phyloP scores from a whole-genome alignment of 2,113 vertebrate genomes.

The Mionectes macconnelli region DNA sequence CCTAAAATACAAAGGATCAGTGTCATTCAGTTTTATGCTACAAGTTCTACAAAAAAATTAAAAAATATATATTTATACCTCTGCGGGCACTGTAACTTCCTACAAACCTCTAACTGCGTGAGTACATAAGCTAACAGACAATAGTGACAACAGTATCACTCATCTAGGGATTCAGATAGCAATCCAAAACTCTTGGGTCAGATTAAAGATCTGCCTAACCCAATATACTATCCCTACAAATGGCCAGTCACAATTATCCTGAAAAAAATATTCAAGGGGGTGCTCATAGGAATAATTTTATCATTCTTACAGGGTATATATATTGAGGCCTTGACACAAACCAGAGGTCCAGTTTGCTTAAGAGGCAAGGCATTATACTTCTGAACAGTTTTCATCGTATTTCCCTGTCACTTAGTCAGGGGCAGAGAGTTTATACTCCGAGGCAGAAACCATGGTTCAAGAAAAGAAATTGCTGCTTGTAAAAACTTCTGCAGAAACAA shows the following conservation, averaged over 20 bases:
- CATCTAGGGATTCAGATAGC: neutral
- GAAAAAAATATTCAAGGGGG: neutral
- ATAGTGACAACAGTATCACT: neutral
- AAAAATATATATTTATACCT: neutral
- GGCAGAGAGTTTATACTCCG: neutral
- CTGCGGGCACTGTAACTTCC: neutral
- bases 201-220: neutral
- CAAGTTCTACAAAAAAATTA: neutral
- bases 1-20: neutral
- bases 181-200: neutral
- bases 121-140: neutral
- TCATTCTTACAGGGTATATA: neutral
- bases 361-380: neutral
- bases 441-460: slow-evolving; percentile 3
- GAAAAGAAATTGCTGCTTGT: neutral
- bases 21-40: neutral
- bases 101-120: neutral
- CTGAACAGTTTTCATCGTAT: neutral
- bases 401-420: neutral
- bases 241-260: neutral
- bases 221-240: neutral
- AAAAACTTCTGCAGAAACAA: slow-evolving; percentile 13
- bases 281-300: neutral
- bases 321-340: neutral
- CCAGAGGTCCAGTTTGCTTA: neutral